Base-by-base conservation (phyloP, 2,797 vertebrate genomes). In the Odontamblyopus rebecca region DNA sequence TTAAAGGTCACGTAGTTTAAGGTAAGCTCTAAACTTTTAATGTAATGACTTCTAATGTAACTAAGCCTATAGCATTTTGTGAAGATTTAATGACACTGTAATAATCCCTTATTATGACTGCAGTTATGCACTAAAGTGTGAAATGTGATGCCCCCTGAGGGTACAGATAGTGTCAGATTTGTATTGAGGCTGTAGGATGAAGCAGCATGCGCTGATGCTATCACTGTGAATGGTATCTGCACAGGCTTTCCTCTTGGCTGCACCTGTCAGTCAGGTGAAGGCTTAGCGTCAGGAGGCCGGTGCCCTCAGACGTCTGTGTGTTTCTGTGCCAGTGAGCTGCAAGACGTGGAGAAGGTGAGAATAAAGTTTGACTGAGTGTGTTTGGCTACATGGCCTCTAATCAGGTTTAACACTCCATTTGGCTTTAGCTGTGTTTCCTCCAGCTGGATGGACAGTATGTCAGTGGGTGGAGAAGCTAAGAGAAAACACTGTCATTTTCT, bases 201-300 rank as follows among this genome's bases (percentile, higher is more conserved):
- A 71, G 88, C 76, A 68, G 18, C 71, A 77, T 82, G 81, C 71
- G 27, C 59, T 1, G 89, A 91, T 92, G 89, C 84, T 91, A 93
- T 93, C 90, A 32, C 71, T 48, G 64, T 62, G 76, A 85, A 83
- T 32, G 82, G 82, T 68, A 82, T 84, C 82, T 74, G 84, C 81
- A 18, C 82, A 65, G 80, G 80, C 64, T 89, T 92, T 91, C 92
- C 86, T 90, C 89, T 89, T 54, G 87, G 85, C 88, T 93, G 86
- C 91, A 93, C 90, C 89, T 91, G 91, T 89, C 93, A 91, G 79
- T 95, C 92, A 93, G 86, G 82, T 88, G 85, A 83, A 78, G 82
- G 91, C 70, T 82, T 75, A 86, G 86, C 82, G 68, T 87, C 87
- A 59, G 82, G 84, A 64, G 29, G 50, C 78, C 68, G 11, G 61